phyloP scores from a whole-genome alignment of 2,113 vertebrate genomes.

The Riparia riparia region DNA sequence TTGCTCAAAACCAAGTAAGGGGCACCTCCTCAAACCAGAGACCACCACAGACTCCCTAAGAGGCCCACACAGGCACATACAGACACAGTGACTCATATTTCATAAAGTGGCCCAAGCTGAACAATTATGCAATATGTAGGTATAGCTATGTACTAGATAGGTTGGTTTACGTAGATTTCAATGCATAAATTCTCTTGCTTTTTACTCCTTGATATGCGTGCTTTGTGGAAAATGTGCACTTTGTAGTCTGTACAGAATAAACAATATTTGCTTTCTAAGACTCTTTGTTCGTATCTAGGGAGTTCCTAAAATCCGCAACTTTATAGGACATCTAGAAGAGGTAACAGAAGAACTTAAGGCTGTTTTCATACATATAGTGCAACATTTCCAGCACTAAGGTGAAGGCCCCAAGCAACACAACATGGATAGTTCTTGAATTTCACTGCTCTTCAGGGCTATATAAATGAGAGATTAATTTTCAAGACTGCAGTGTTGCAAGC shows the following conservation, averaged over 20 bases:
- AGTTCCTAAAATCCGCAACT: not conserved
- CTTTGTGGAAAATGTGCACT: not conserved
- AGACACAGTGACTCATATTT: not conserved
- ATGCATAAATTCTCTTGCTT: not conserved
- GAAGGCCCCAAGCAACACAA: not conserved
- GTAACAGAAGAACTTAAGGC: not conserved
- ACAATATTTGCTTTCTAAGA: not conserved
- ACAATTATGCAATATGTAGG: not conserved
- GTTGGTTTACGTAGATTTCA: not conserved
- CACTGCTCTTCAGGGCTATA: not conserved
- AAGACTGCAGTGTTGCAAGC: not conserved
- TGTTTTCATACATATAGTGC: not conserved
- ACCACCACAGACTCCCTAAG: not conserved
- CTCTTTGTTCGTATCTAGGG: not conserved
- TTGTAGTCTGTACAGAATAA: not conserved
- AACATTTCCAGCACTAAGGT: not conserved
- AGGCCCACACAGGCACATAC: not conserved
- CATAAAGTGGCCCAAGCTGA: not conserved
- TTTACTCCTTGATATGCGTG: accelerated
- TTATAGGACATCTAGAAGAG: not conserved
- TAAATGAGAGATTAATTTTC: not conserved
- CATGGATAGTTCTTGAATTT: not conserved
- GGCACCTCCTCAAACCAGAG: not conserved
- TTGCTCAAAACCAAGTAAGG: not conserved
- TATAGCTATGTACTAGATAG: not conserved